A percentile compares a stretch with the other conserved stretches of the same genome.
Conservation (phyloP, 2,888 invertebrate genomes). For the Augochlorella aurata region DNA sequence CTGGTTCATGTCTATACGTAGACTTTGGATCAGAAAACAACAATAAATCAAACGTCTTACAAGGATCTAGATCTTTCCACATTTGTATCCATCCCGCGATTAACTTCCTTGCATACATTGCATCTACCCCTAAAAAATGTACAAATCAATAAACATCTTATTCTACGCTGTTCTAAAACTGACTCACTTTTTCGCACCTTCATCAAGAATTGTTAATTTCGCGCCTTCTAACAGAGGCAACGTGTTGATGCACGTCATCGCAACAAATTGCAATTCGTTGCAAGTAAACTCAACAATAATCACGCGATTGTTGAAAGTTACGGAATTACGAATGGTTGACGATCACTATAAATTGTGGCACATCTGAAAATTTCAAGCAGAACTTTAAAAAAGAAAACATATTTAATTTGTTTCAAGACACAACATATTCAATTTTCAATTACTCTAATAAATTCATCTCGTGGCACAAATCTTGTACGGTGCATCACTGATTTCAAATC, state of each 20-base stretch:
- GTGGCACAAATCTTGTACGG: neutral
- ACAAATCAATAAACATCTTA: neutral
- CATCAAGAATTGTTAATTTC: slow-evolving; percentile 75
- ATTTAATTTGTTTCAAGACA: neutral
- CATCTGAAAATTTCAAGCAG: neutral
- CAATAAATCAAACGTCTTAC: slow-evolving; percentile 66
- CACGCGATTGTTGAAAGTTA: slow-evolving; percentile 5
- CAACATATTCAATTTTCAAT: neutral
- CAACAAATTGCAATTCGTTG: slow-evolving; percentile 13
- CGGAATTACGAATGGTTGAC: neutral
- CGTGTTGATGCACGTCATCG: slow-evolving; percentile 66
- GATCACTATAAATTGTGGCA: neutral
- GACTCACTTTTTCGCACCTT: slow-evolving; percentile 67
- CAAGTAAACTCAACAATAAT: slow-evolving; percentile 29
- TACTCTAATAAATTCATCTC: neutral
- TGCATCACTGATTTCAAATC: neutral
- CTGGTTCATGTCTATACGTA: slow-evolving; percentile 58
- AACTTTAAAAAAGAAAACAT: neutral
- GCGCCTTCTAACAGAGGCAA: slow-evolving; percentile 69
- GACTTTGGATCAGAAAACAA: slow-evolving; percentile 73
- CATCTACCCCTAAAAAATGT: slow-evolving; percentile 68
- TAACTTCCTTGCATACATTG: slow-evolving; percentile 69
- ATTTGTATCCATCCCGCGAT: slow-evolving; percentile 75
- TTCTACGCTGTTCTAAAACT: neutral
- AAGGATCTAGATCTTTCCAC: slow-evolving; percentile 65